Evolutionary conservation across 1,140 invertebrate species (phyloP).

Genomic region (Liolophura sinensis): DNA sequence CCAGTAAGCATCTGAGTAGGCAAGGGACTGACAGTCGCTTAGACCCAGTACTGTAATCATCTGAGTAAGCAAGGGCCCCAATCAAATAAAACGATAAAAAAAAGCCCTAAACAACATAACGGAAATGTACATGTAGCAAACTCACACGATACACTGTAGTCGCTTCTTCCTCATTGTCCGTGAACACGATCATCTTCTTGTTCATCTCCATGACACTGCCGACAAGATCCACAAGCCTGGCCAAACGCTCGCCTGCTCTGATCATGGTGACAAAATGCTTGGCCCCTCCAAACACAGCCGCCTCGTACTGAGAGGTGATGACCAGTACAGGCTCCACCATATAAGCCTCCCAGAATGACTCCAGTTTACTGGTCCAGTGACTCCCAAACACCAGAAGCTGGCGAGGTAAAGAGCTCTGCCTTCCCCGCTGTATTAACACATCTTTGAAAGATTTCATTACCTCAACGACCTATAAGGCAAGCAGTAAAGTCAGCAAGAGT

Average conservation of each 20-base stretch:
- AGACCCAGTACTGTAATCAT: too few relatives aligned
- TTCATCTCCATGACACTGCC: constrained; percentile 9
- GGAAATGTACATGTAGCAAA: too few relatives aligned
- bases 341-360: constrained; percentile 23
- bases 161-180: constrained; percentile 9
- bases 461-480: constrained; percentile 3
- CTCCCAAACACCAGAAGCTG: constrained; percentile 37
- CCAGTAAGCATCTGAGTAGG: too few relatives aligned
- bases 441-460: constrained; percentile 4
- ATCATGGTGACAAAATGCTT: constrained; percentile 39
- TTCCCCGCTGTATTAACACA: background rate
- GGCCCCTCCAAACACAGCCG: constrained; percentile 41
- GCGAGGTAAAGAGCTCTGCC: constrained; percentile 11
- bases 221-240: constrained; percentile 14
- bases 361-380: constrained; percentile 32
- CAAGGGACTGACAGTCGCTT: too few relatives aligned
- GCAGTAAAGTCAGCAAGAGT: background rate
- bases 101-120: too few relatives aligned
- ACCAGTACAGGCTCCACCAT: constrained; percentile 34
- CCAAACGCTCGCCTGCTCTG: constrained; percentile 4
- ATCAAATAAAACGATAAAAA: too few relatives aligned
- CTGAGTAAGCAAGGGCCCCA: too few relatives aligned
- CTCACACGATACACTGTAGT: too few relatives aligned
- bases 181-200: constrained; percentile 25
- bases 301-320: constrained; percentile 42